Evolutionary conservation across 2,797 vertebrate species (phyloP), one percentile per base, ranked within the genome.

Genomic region (Acipenser transmontanus): DNA sequence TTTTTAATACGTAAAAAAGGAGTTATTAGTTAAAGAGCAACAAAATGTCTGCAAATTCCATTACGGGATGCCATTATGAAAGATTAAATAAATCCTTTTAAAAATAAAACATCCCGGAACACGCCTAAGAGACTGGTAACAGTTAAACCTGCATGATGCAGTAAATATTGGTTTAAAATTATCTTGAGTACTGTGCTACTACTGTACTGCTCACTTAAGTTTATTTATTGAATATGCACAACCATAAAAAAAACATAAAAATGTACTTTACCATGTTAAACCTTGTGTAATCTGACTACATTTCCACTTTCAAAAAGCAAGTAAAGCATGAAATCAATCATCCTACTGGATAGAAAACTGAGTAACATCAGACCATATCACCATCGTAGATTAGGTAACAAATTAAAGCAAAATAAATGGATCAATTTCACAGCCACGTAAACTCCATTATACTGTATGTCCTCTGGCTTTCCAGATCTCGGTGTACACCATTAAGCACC

Each of bases 391-490:
- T 20, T 20, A 50, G 47, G 63, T 34, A 34, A 63, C 49, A 17
- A 49, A 52, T 7, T 14, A 51, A 47, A 12, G 65, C 64, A 50
- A 62, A 63, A 59, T 14, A 56, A 62, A 63, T 9, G 17, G 17
- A 48, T 12, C 47, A 6, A 7, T 8, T 17, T 62, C 59, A 61
- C 49, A 59, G 13, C 65, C 51, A 69, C 65, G 56, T 68, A 52
- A 57, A 63, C 65, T 50, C 52, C 48, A 62, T 61, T 62, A 57
- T 62, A 52, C 62, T 61, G 61, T 62, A 52, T 60, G 59, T 65
- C 69, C 62, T 56, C 47, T 61, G 56, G 49, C 69, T 73, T 61
- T 75, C 82, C 77, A 72, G 72, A 78, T 85, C 78, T 83, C 75
- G 64, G 49, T 17, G 17, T 17, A 17, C 17, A 17, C 1, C 17